Evolutionary conservation across 2,113 vertebrate species (phyloP).

Genomic region (Dryoscopus gambensis): DNA sequence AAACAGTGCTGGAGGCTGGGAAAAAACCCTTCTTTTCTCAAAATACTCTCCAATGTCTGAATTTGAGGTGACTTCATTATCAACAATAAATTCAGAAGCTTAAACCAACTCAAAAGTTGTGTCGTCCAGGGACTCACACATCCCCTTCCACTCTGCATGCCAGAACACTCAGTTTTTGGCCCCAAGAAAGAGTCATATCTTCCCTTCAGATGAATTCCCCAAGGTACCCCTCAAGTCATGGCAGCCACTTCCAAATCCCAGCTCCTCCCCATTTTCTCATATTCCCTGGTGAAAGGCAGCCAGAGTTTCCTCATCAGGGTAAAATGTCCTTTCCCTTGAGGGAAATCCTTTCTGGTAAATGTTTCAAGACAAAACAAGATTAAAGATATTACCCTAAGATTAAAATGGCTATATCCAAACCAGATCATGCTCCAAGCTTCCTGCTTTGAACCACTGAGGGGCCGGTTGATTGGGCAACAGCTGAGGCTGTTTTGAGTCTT

Average conservation of each 20-base stretch:
- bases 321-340: not conserved
- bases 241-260: not conserved
- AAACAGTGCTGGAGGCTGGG: not conserved
- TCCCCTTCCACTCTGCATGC: not conserved
- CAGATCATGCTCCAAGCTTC: not conserved
- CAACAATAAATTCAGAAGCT: not conserved
- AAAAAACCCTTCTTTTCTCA: not conserved
- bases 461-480: not conserved
- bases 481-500: not conserved
- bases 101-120: not conserved
- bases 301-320: not conserved
- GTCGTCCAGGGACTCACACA: not conserved
- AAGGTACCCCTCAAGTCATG: not conserved
- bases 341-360: conserved; percentile 17
- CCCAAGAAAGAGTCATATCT: not conserved
- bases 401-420: not conserved
- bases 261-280: not conserved
- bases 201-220: not conserved
- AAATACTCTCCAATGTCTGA: not conserved
- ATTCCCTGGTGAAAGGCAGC: not conserved
- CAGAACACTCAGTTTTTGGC: not conserved
- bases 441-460: not conserved
- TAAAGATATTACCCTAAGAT: not conserved
- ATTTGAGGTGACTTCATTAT: not conserved
- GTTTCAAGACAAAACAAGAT: conserved; percentile 18